Conservation (phyloP, 1,140 invertebrate genomes). For the Uloborus diversus region DNA sequence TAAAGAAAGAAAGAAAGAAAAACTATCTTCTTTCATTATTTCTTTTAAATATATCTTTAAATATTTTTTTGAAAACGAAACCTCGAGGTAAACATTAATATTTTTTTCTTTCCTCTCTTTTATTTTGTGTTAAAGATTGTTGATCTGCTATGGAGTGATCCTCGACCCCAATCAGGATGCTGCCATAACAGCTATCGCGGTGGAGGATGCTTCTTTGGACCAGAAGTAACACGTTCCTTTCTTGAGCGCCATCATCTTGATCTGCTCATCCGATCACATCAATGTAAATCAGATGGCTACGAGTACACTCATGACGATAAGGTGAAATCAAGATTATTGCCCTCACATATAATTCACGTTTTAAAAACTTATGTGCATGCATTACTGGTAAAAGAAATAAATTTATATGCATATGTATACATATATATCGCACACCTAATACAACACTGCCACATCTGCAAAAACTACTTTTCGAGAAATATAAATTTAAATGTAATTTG, state of each 20-base stretch:
- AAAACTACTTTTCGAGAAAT: too few relatives aligned
- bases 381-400: neutral
- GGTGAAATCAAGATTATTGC: slow-evolving; percentile 67
- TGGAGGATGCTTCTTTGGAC: slow-evolving; percentile 90
- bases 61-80: neutral
- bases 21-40: too few relatives aligned
- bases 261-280: slow-evolving; percentile 86
- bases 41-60: neutral
- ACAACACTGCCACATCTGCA: too few relatives aligned
- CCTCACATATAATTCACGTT: neutral
- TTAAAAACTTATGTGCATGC: neutral
- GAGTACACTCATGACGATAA: slow-evolving; percentile 84
- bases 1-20: too few relatives aligned
- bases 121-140: slow-evolving; percentile 72
- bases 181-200: slow-evolving; percentile 84
- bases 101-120: too few relatives aligned
- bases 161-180: slow-evolving; percentile 74
- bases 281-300: slow-evolving; percentile 91
- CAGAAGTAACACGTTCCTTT: slow-evolving; percentile 83
- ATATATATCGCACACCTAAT: too few relatives aligned
- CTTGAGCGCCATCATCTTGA: slow-evolving; percentile 78
- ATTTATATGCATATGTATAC: too few relatives aligned
- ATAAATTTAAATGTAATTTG: too few relatives aligned
- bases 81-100: too few relatives aligned
- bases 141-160: slow-evolving; percentile 92